Evolutionary conservation across 2,888 invertebrate genomes (phyloP).

Genomic region (Melieria crassipennis): DNA sequence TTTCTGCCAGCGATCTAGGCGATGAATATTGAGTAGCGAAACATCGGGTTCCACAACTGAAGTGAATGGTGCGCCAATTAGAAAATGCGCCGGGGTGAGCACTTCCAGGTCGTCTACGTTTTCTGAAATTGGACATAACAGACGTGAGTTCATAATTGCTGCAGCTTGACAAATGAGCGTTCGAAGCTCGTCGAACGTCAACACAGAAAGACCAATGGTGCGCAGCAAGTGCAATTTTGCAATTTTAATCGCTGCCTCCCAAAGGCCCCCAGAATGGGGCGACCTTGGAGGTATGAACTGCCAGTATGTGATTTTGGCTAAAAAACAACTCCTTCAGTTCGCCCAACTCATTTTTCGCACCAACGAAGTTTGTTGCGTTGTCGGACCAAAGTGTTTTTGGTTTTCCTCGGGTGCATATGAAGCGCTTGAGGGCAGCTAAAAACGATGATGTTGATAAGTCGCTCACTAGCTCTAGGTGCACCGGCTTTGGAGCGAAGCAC

Average conservation of each 20-base stretch:
- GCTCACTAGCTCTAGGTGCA: slow-evolving; percentile 10
- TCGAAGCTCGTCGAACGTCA: slow-evolving; percentile 41
- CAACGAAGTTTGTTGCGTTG: neutral
- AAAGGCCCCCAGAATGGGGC: slow-evolving; percentile 39
- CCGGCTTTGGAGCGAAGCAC: slow-evolving; percentile 18
- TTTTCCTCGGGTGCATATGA: slow-evolving; percentile 7
- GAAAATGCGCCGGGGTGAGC: slow-evolving; percentile 35
- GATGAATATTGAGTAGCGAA: slow-evolving; percentile 17
- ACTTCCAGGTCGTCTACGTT: slow-evolving; percentile 39
- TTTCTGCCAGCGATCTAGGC: slow-evolving; percentile 34
- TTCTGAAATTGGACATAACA: slow-evolving; percentile 41
- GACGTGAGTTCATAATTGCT: slow-evolving; percentile 40
- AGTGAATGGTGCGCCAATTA: slow-evolving; percentile 34
- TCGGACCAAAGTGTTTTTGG: slow-evolving; percentile 7
- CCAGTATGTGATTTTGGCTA: neutral
- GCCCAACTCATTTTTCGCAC: slow-evolving; percentile 8
- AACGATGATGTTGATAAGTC: slow-evolving; percentile 12
- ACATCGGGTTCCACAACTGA: slow-evolving; percentile 25
- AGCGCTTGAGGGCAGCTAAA: slow-evolving; percentile 11
- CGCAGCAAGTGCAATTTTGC: slow-evolving; percentile 40
- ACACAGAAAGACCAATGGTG: slow-evolving; percentile 26
- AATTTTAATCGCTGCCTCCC: slow-evolving; percentile 38
- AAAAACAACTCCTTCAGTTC: slow-evolving; percentile 1
- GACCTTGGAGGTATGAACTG: slow-evolving; percentile 36
- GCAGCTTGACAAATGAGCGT: slow-evolving; percentile 41